Evolutionary conservation across 2,888 invertebrate genomes (phyloP).

Genomic region (Diarsia dahlii): DNA sequence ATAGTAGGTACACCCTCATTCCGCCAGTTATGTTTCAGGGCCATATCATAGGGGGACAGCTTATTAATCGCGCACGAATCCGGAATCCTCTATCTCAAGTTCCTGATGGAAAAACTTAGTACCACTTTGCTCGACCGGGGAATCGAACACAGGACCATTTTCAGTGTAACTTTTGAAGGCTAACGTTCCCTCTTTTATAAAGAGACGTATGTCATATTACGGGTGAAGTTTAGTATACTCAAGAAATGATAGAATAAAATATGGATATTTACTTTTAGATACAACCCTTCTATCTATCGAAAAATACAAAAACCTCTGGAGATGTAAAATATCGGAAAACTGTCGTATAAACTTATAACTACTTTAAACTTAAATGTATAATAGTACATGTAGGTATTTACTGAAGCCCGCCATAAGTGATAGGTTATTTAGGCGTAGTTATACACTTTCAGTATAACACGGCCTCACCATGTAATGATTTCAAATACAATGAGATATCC

Average conservation of each 20-base stretch:
- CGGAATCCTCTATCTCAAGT: background rate
- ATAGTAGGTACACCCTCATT: background rate
- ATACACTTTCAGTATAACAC: no score
- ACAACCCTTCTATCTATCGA: background rate
- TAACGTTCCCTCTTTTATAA: background rate
- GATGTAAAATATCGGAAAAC: constrained; percentile 37
- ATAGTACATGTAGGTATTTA: background rate
- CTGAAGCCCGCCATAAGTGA: no score
- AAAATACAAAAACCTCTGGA: constrained; percentile 8
- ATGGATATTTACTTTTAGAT: background rate
- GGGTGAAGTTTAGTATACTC: background rate
- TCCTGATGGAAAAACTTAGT: no score
- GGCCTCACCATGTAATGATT: no score
- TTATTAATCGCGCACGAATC: background rate
- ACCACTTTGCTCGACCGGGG: background rate
- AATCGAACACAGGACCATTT: background rate
- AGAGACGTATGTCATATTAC: background rate
- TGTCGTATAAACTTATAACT: constrained; percentile 33
- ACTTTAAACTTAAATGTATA: constrained; percentile 20
- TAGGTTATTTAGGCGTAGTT: no score
- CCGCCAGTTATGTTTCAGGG: background rate
- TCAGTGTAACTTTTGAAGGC: background rate
- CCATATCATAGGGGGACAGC: no score
- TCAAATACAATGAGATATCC: no score
- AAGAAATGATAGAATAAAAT: background rate